phyloP scores from a whole-genome alignment of 35 echinoderm and acorn worm species.

The Acanthaster planci region DNA sequence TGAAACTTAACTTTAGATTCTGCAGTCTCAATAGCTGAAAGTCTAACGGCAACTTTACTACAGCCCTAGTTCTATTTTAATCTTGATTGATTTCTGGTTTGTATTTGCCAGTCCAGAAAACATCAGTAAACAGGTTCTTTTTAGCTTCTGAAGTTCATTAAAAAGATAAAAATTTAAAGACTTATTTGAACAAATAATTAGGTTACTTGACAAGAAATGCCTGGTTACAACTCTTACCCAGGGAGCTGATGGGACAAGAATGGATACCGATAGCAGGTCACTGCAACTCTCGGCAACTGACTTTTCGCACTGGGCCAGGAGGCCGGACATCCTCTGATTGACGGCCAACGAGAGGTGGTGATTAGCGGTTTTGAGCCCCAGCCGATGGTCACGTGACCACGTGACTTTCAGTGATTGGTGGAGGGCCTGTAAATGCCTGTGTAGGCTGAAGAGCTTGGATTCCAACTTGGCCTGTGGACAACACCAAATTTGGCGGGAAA shows the following conservation, averaged over 20 bases:
- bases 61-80: too few relatives aligned
- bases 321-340: slow-evolving; percentile 62
- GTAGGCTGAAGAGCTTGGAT: slow-evolving; percentile 82
- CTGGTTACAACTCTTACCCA: slow-evolving; percentile 57
- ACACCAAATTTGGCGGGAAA: background rate
- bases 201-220: too few relatives aligned
- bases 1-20: too few relatives aligned
- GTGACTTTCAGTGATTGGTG: slow-evolving; percentile 60
- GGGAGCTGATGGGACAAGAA: slow-evolving; percentile 84
- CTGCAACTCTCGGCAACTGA: slow-evolving; percentile 71
- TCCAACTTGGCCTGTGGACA: slow-evolving; percentile 80
- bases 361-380: slow-evolving; percentile 7
- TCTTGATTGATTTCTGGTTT: too few relatives aligned
- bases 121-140: background rate
- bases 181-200: background rate
- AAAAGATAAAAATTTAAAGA: background rate
- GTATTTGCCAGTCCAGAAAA: background rate
- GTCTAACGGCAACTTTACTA: too few relatives aligned
- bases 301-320: slow-evolving; percentile 41
- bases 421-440: slow-evolving; percentile 63
- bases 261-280: slow-evolving; percentile 63
- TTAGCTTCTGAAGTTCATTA: background rate
- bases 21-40: too few relatives aligned
- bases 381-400: slow-evolving; percentile 56
- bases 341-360: slow-evolving; percentile 43